phyloP scores from a whole-genome alignment of 2,888 invertebrate species.

The Hypomecis atomaria region DNA sequence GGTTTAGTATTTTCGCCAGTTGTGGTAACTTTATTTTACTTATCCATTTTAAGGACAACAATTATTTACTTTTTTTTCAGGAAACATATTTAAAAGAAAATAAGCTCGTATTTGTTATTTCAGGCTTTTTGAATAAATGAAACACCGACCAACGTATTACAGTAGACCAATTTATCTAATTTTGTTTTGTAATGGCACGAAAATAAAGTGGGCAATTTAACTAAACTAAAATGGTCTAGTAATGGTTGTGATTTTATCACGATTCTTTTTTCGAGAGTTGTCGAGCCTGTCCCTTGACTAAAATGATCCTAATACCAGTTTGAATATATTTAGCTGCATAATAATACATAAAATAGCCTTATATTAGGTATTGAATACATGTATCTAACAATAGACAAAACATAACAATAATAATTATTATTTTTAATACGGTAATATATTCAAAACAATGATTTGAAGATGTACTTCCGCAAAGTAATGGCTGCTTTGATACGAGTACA shows the following conservation, averaged over 20 bases:
- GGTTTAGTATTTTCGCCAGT: too few species aligned
- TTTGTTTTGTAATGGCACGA: constrained; percentile 1
- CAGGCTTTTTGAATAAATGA: background rate
- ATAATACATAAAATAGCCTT: too few species aligned
- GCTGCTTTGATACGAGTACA: too few species aligned
- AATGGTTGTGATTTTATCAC: constrained; percentile 14
- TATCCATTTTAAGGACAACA: too few species aligned
- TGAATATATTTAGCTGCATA: background rate
- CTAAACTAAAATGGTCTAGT: constrained; percentile 2
- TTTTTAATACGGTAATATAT: too few species aligned
- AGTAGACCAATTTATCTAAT: background rate
- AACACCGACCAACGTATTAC: background rate
- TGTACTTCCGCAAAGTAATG: too few species aligned
- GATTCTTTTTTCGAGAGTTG: constrained; percentile 3
- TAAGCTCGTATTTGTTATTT: background rate
- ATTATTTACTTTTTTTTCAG: too few species aligned
- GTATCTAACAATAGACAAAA: too few species aligned
- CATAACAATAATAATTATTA: too few species aligned
- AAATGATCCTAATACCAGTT: background rate
- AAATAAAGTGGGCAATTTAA: constrained; percentile 14
- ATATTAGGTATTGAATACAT: too few species aligned
- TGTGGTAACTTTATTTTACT: background rate
- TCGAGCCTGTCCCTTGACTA: background rate
- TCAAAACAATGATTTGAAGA: too few species aligned
- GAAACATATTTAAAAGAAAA: too few species aligned